Evolutionary conservation across 1,140 invertebrate genomes (phyloP).

Genomic region (Ooceraea biroi): DNA sequence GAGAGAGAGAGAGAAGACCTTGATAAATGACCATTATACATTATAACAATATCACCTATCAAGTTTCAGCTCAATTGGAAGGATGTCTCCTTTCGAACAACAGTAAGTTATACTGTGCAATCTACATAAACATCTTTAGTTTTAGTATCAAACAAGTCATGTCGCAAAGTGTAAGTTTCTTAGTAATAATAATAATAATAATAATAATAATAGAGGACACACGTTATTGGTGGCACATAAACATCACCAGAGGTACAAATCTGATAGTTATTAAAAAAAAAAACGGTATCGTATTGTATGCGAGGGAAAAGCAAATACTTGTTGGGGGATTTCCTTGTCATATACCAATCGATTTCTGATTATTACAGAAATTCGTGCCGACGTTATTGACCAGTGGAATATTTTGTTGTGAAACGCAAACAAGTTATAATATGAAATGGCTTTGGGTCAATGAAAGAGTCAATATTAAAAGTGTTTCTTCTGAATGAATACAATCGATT

Average conservation of each 20-base stretch:
- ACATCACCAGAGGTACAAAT: neutral
- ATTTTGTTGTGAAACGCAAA: constrained; percentile 39
- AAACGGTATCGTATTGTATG: too few species aligned
- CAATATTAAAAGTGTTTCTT: constrained; percentile 49
- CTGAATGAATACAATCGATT: constrained; percentile 40
- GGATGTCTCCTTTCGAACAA: too few species aligned
- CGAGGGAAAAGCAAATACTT: constrained; percentile 11
- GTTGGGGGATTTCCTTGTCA: neutral
- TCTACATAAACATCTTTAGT: constrained; percentile 15
- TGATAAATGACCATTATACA: too few species aligned
- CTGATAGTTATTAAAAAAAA: neutral
- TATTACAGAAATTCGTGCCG: constrained; percentile 29
- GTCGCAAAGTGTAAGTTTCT: constrained; percentile 14
- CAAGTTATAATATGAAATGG: constrained; percentile 53
- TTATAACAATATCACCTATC: too few species aligned
- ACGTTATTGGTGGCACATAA: too few species aligned
- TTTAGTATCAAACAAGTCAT: constrained; percentile 23
- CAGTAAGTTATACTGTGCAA: too few species aligned
- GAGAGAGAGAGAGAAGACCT: too few species aligned
- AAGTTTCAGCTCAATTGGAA: too few species aligned
- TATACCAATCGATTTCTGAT: constrained; percentile 27
- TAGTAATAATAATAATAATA: too few species aligned
- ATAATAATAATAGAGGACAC: too few species aligned
- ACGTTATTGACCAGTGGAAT: constrained; percentile 41
- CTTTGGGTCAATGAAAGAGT: constrained; percentile 47